Base-by-base conservation (phyloP, 2,113 vertebrate species). In the Caranx ignobilis region DNA sequence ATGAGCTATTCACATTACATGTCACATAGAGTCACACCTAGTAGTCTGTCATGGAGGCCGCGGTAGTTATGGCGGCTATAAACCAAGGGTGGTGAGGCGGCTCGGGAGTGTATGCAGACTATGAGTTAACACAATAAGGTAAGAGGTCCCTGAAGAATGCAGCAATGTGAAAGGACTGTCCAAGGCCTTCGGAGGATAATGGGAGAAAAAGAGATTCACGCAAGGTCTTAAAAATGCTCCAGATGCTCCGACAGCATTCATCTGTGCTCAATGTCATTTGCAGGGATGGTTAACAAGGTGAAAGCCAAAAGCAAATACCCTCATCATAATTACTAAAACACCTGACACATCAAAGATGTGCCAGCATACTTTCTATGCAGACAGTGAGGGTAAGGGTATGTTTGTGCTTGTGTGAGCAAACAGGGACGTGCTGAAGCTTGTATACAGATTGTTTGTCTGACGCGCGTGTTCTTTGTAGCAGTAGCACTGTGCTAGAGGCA, bases 401-500 rank as follows among this genome's bases (percentile, higher is more conserved):
- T 71, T 59, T 54, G 19, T 69, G 67, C 55, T 18, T 48, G 50
- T 75, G 47, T 19, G 37, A 0, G 50, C 10, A 71, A 71, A 60
- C 56, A 43, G 54, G 31, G 65, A 56, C n/a, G 43, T 55, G 48
- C 77, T 34, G 16, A 4, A 31, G 82, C 64, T 65, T 81, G 81
- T 70, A 74, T 41, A 61, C 39, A 16, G 6, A 60, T 61, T 68
- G 67, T 81, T 72, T 54, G 79, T 89, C 52, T 75, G 61, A 48
- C 18, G 54, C 47, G 11, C 57, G 8, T 50, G 66, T 39, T 63
- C 45, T 88, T 82, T 84, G 75, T 86, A 43, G 48, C 47, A 32
- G 62, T 6, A 16, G 48, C 61, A 1, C 70, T 78, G 52, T 87
- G 84, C 83, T 67, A 16, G 70, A 84, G 79, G 71, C 77, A 83